Evolutionary conservation across 2,888 invertebrate genomes (phyloP).

Genomic region (Athalia rosae): DNA sequence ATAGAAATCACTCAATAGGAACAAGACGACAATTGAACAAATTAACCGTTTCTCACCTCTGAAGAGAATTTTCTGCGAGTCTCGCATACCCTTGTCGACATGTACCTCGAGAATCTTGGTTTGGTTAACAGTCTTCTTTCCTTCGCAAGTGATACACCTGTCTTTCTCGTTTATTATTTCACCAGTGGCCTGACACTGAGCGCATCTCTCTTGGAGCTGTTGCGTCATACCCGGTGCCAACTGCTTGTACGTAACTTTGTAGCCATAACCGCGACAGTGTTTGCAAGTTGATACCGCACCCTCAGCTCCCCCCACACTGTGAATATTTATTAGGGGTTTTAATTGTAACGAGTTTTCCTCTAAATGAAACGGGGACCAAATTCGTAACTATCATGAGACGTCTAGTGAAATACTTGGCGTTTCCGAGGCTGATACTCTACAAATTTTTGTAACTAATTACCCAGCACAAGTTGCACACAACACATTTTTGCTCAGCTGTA

Average conservation of each 20-base stretch:
- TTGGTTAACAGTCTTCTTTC: slow-evolving; percentile 88
- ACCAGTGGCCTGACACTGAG: slow-evolving; percentile 82
- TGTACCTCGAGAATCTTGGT: slow-evolving; percentile 90
- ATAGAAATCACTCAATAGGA: neutral
- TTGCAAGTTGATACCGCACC: slow-evolving; percentile 82
- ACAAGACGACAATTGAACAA: neutral
- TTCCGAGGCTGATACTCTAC: neutral
- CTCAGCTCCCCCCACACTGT: slow-evolving; percentile 80
- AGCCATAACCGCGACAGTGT: slow-evolving; percentile 86
- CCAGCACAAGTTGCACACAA: slow-evolving; percentile 87
- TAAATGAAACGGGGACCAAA: neutral
- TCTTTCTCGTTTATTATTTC: slow-evolving; percentile 87
- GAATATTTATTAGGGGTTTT: slow-evolving; percentile 46
- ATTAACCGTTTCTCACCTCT: slow-evolving; percentile 71
- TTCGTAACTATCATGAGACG: too few species aligned
- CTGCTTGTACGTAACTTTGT: slow-evolving; percentile 84
- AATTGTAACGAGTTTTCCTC: neutral
- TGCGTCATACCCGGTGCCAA: slow-evolving; percentile 80
- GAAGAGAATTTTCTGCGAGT: slow-evolving; percentile 90
- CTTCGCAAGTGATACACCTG: slow-evolving; percentile 87
- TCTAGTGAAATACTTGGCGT: too few species aligned
- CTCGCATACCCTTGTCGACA: slow-evolving; percentile 92
- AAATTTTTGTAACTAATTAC: slow-evolving; percentile 65
- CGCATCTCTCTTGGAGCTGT: slow-evolving; percentile 79
- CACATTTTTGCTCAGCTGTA: slow-evolving; percentile 88